Evolutionary conservation across 2,797 vertebrate genomes (phyloP), one percentile per base, ranked within the genome.

Genomic region (Sebastes cheni): DNA sequence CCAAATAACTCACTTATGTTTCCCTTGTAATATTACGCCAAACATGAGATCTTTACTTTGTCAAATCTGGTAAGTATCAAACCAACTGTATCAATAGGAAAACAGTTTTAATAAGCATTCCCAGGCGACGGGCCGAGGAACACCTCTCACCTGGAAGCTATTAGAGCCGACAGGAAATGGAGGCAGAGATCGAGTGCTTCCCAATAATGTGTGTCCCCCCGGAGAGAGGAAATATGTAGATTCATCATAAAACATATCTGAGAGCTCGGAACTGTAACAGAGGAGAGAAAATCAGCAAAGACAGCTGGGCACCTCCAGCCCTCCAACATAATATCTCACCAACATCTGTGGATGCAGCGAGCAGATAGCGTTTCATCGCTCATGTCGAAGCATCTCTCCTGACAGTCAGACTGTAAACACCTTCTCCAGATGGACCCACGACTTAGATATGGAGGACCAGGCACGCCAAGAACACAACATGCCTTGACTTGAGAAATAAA

Each of bases 1-100:
- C 92, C 93, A 94, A 95, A 94, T 90, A 90, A 91, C 90, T 94
- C 88, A 86, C 90, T 93, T 85, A 87, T 94, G 94, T 94, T 94
- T 95, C 94, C 79, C 91, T 91, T 93, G 94, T 95, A 95, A 95
- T 82, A 86, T 92, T 92, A 94, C 75, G 91, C 94, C 95, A 95
- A 95, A 95, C 94, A 94, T 94, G 94, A 95, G 91, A 94, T 95
- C 93, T 94, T 95, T 91, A 91, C 91, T 95, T 92, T 94, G 94
- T 95, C 95, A 93, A 86, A 95, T 80, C 90, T 92, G 93, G 88
- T 93, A 75, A 95, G 91, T 86, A 93, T 95, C 95, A 94, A 95
- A 92, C 93, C 93, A 88, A 92, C 88, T 90, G 90, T 91, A 95
- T 94, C 93, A 86, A 94, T 92, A 93, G 88, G 90, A 94, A 93